Percentiles rank a stretch among this genome's conserved stretches.
Evolutionary conservation across 1,140 invertebrate species (phyloP).

Genomic region (Sitobion miscanthi): DNA sequence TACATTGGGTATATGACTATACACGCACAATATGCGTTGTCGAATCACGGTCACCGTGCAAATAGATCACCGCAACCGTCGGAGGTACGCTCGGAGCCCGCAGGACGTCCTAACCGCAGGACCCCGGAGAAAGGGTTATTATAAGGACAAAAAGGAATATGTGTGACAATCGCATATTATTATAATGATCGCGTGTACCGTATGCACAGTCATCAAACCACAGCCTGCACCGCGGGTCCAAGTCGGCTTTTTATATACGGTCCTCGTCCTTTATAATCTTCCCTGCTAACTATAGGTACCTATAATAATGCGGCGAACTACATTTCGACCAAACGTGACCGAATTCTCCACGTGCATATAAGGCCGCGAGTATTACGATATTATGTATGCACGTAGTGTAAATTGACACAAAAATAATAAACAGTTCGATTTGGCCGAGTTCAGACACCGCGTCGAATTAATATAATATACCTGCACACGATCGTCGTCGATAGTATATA

Average conservation of each 20-base stretch:
- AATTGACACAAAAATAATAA: constrained; percentile 31
- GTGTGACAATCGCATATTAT: neutral
- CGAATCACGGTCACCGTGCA: neutral
- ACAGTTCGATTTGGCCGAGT: neutral
- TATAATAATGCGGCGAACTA: neutral
- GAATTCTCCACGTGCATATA: neutral
- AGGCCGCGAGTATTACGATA: neutral
- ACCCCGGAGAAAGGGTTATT: neutral
- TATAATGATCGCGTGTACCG: neutral
- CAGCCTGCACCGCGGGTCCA: neutral
- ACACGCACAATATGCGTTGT: neutral
- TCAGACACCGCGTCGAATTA: constrained; percentile 17
- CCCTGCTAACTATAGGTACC: neutral
- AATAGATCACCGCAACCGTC: neutral
- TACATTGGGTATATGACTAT: neutral
- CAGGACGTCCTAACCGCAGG: neutral
- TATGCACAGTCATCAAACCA: neutral
- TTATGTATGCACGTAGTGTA: constrained; percentile 25
- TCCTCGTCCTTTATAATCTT: neutral
- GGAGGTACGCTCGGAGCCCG: neutral
- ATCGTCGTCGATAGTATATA: neutral
- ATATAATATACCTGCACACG: neutral
- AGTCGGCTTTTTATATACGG: neutral
- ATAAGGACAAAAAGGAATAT: neutral
- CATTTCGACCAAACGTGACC: neutral